Conservation (phyloP, 2,113 vertebrate genomes). For the Clarias gariepinus region DNA sequence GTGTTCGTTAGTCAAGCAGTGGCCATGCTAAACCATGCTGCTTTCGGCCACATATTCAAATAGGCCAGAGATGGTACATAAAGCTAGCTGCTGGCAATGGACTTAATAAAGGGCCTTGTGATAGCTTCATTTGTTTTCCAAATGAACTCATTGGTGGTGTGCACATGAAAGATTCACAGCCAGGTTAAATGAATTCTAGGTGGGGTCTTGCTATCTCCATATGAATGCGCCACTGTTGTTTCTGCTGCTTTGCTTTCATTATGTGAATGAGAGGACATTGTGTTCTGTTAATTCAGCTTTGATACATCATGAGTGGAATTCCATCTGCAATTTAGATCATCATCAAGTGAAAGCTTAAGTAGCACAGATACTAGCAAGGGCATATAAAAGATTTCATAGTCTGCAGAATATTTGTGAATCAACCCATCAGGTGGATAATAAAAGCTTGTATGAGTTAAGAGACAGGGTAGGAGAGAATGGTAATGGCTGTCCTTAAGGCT, state of each 20-base stretch:
- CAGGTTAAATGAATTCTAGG: constrained; percentile 7
- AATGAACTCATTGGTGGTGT: constrained; percentile 27
- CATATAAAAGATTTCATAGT: not conserved
- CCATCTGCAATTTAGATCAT: constrained; percentile 10
- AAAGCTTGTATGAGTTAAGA: constrained; percentile 6
- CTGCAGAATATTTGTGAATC: not conserved
- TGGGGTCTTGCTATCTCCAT: constrained; percentile 15
- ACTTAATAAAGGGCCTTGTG: constrained; percentile 30
- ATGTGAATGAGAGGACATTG: not conserved
- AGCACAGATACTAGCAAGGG: not conserved
- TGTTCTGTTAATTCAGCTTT: constrained; percentile 21
- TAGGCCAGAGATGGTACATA: constrained; percentile 11
- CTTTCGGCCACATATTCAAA: constrained; percentile 42
- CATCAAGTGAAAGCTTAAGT: not conserved
- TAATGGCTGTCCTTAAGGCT: constrained; percentile 12
- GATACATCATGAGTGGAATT: not conserved
- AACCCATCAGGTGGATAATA: not conserved
- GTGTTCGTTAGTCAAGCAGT: constrained; percentile 15
- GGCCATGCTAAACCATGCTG: not conserved
- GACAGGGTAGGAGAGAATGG: constrained; percentile 21
- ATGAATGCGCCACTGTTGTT: constrained; percentile 15
- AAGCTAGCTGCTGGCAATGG: not conserved
- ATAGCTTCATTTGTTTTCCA: constrained; percentile 40
- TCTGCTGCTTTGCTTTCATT: constrained; percentile 17
- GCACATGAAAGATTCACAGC: constrained; percentile 17